Conservation (phyloP, 2,888 invertebrate species). For the Tanypteryx hageni region DNA sequence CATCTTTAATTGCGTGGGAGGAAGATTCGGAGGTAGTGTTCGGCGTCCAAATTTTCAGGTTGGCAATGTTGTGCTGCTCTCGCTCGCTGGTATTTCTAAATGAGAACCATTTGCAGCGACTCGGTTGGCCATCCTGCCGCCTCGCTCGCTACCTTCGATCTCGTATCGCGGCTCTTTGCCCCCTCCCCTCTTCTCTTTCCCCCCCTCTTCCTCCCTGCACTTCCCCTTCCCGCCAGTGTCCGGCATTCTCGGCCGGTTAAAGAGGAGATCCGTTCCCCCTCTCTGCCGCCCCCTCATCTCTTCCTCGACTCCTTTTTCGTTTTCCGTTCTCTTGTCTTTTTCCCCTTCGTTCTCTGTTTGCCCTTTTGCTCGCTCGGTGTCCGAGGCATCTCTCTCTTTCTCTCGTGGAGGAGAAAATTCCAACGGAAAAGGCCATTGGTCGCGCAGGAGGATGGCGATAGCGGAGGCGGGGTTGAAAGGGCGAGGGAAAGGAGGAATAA, state of each 20-base stretch:
- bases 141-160: constrained; percentile 60
- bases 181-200: neutral
- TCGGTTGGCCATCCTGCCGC: constrained; percentile 58
- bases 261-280: constrained; percentile 38
- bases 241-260: constrained; percentile 57
- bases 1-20: constrained; percentile 20
- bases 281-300: neutral
- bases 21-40: neutral
- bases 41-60: constrained; percentile 41
- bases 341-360: constrained; percentile 4
- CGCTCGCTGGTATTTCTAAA: constrained; percentile 1
- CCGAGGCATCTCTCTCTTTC: neutral
- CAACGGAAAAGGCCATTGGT: neutral
- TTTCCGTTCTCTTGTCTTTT: neutral
- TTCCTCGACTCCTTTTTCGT: neutral
- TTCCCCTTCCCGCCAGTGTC: constrained; percentile 2
- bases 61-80: constrained; percentile 16
- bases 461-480: neutral
- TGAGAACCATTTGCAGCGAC: constrained; percentile 43
- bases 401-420: neutral
- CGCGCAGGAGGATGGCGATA: neutral
- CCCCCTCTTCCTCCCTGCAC: neutral
- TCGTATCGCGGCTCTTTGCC: constrained; percentile 59
- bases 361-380: constrained; percentile 9
- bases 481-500: too few relatives aligned